Conservation (phyloP, 2,797 vertebrate genomes). For the Chaunax sp. region DNA sequence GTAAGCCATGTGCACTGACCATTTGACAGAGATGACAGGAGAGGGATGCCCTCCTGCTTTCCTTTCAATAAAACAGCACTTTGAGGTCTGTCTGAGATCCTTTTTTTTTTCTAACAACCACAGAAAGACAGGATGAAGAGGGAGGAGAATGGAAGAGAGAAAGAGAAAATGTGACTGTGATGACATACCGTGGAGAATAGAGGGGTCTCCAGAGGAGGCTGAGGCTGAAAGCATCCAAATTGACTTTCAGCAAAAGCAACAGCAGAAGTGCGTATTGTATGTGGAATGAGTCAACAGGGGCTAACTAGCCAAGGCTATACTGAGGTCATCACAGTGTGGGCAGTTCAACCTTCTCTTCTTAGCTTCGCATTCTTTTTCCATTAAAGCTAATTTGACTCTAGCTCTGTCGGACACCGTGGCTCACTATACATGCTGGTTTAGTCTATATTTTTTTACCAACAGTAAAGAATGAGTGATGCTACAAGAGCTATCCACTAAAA, state of each 20-base stretch:
- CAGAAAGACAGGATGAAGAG: slow-evolving; percentile 18
- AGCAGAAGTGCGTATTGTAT: slow-evolving; percentile 26
- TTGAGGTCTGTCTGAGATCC: slow-evolving; percentile 44
- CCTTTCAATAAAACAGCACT: slow-evolving; percentile 47
- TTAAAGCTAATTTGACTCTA: slow-evolving; percentile 32
- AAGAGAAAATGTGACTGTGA: slow-evolving; percentile 44
- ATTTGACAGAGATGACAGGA: slow-evolving; percentile 71
- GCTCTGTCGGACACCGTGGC: slow-evolving; percentile 8
- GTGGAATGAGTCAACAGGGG: slow-evolving; percentile 59
- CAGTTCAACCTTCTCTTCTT: slow-evolving; percentile 39
- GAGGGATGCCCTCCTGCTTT: slow-evolving; percentile 44
- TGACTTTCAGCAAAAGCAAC: slow-evolving; percentile 56
- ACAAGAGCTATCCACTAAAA: neutral
- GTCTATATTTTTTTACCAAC: slow-evolving; percentile 2
- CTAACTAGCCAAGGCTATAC: slow-evolving; percentile 50
- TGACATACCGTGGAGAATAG: slow-evolving; percentile 46
- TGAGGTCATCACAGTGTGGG: slow-evolving; percentile 45
- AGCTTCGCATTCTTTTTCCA: slow-evolving; percentile 26
- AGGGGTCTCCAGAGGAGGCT: slow-evolving; percentile 49
- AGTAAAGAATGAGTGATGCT: neutral
- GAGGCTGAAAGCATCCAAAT: slow-evolving; percentile 63
- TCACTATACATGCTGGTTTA: slow-evolving; percentile 4
- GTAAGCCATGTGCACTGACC: slow-evolving; percentile 58
- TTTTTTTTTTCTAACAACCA: slow-evolving; percentile 30
- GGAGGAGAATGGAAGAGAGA: slow-evolving; percentile 27